Conservation (phyloP, 1,140 invertebrate genomes). For the Dendroctonus valens region DNA sequence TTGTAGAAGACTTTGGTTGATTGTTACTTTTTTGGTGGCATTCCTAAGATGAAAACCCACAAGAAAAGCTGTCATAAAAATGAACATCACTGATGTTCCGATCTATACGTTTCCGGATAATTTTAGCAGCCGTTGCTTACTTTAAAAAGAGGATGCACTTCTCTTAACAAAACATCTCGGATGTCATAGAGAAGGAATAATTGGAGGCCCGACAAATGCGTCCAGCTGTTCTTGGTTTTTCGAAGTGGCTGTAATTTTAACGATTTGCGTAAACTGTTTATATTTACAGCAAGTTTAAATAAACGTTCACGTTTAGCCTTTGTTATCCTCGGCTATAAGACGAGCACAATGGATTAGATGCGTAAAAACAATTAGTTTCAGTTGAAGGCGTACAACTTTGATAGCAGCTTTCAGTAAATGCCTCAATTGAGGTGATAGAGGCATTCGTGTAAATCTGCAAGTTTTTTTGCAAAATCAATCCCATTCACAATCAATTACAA, state of each 20-base stretch:
- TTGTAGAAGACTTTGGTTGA: too few relatives aligned
- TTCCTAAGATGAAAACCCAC: too few relatives aligned
- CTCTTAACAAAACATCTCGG: conserved; percentile 30
- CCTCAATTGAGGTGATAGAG: too few relatives aligned
- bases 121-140: conserved; percentile 12
- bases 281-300: conserved; percentile 23
- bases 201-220: conserved; percentile 27
- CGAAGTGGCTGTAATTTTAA: conserved; percentile 19
- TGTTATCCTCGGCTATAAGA: not conserved
- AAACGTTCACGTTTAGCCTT: conserved; percentile 12
- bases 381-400: too few relatives aligned
- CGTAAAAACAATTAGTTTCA: too few relatives aligned
- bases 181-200: conserved; percentile 28
- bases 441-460: too few relatives aligned
- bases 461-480: too few relatives aligned
- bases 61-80: conserved; percentile 8
- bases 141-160: conserved; percentile 26
- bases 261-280: conserved; percentile 29
- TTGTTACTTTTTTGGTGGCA: too few relatives aligned
- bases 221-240: conserved; percentile 27
- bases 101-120: conserved; percentile 25
- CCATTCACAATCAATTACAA: too few relatives aligned
- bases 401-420: too few relatives aligned
- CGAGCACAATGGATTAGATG: not conserved
- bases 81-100: conserved; percentile 10